Evolutionary conservation across 2,888 invertebrate genomes (phyloP).

Genomic region (Cryptocephalus primarius): DNA sequence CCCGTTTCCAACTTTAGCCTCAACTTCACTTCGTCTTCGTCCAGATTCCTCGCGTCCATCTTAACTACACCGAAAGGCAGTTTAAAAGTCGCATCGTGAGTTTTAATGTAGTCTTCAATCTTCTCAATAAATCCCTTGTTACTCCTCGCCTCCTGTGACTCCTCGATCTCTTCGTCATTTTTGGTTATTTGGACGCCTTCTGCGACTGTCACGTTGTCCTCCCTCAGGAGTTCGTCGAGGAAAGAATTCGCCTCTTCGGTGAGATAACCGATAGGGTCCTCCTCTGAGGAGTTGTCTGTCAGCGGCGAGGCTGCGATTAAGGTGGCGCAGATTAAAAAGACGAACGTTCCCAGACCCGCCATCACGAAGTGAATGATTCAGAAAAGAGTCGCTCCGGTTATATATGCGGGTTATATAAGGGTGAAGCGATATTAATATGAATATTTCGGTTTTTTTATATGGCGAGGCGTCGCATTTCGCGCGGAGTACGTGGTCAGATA

Average conservation of each 20-base stretch:
- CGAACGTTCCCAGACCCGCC: conserved; percentile 5
- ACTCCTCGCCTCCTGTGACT: conserved; percentile 43
- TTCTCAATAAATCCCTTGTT: conserved; percentile 47
- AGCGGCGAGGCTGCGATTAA: conserved; percentile 1
- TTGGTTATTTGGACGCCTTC: conserved; percentile 42
- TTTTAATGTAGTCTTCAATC: conserved; percentile 57
- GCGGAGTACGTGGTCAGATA: too few species aligned
- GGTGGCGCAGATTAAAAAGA: conserved; percentile 19
- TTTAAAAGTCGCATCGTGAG: conserved; percentile 67
- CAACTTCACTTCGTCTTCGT: conserved; percentile 61
- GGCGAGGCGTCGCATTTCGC: too few species aligned
- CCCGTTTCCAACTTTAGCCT: conserved; percentile 50
- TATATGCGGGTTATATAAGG: not conserved
- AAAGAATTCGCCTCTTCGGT: conserved; percentile 50
- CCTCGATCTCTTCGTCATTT: conserved; percentile 50
- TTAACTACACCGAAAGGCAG: conserved; percentile 65
- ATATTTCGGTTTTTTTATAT: too few species aligned
- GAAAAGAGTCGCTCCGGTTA: not conserved
- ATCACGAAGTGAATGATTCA: conserved; percentile 5
- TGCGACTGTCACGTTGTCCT: conserved; percentile 48
- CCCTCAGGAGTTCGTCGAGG: conserved; percentile 61
- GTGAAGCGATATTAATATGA: too few species aligned
- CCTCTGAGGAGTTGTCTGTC: conserved; percentile 51
- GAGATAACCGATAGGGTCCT: conserved; percentile 55
- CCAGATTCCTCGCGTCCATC: conserved; percentile 64